Percentiles rank a stretch among this genome's conserved stretches.
phyloP scores from a whole-genome alignment of 2,113 vertebrate genomes.

The Platichthys flesus region DNA sequence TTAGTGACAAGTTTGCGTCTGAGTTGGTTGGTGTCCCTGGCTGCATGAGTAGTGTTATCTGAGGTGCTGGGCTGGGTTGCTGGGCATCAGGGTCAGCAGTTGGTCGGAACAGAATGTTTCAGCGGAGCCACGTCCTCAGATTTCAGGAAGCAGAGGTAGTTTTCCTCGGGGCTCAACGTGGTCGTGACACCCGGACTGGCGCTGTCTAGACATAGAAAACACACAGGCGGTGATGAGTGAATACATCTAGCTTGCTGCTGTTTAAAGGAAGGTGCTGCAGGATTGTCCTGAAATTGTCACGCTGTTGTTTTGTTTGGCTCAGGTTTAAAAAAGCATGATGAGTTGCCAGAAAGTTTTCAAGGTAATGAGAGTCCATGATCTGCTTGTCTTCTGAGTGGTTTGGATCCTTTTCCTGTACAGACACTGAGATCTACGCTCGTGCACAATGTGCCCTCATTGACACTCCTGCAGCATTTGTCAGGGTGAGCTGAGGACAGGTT shows the following conservation, averaged over 20 bases:
- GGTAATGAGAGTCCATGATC: conserved; percentile 33
- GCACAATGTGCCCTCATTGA: conserved; percentile 43
- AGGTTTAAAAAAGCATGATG: conserved; percentile 13
- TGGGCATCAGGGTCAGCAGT: conserved; percentile 64
- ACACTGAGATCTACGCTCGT: neutral
- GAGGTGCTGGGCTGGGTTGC: conserved; percentile 30
- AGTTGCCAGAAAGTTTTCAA: conserved; percentile 29
- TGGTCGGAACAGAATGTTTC: conserved; percentile 76
- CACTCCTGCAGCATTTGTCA: conserved; percentile 58
- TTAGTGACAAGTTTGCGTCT: conserved; percentile 9
- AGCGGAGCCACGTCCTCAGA: conserved; percentile 58
- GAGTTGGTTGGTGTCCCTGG: conserved; percentile 26
- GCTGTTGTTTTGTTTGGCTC: neutral
- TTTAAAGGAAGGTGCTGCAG: conserved; percentile 16
- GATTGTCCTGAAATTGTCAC: conserved; percentile 24
- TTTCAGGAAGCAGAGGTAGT: conserved; percentile 74
- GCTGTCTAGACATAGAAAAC: conserved; percentile 21
- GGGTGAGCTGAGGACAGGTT: conserved; percentile 61
- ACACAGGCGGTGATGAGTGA: conserved; percentile 2
- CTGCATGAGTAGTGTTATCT: conserved; percentile 37
- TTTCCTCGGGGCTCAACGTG: conserved; percentile 34
- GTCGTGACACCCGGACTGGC: conserved; percentile 25
- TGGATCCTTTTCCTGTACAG: conserved; percentile 8
- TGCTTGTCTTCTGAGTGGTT: conserved; percentile 36
- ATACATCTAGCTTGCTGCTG: neutral